Conservation (phyloP, 2,797 vertebrate genomes). For the Antrozous pallidus region DNA sequence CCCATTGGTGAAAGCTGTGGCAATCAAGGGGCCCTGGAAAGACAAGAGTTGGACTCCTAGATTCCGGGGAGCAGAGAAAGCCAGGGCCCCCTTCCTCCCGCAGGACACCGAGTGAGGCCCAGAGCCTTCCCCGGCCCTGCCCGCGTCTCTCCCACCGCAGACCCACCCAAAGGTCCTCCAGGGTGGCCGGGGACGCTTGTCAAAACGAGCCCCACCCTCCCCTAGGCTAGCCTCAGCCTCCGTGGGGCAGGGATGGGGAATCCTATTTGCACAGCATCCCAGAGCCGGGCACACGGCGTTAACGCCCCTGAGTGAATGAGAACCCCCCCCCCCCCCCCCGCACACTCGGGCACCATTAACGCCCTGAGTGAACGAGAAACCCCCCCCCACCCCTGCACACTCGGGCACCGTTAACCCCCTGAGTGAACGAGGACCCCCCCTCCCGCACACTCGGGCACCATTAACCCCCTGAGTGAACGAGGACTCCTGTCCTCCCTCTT, state of each 20-base stretch:
- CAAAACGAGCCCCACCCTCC: neutral
- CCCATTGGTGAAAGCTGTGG: slow-evolving; percentile 99
- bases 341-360: too few relatives aligned
- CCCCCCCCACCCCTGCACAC: too few relatives aligned
- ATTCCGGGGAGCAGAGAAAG: neutral
- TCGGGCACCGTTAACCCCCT: too few relatives aligned
- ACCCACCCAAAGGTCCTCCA: neutral
- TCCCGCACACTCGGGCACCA: too few relatives aligned
- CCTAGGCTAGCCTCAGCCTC: neutral
- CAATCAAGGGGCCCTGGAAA: slow-evolving; percentile 96
- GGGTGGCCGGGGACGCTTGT: neutral
- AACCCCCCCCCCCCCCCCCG: too few relatives aligned
- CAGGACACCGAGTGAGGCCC: neutral
- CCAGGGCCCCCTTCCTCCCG: neutral
- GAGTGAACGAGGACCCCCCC: too few relatives aligned
- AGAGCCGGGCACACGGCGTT: neutral
- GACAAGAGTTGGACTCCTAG: slow-evolving; percentile 43
- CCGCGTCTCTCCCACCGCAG: accelerated
- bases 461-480: too few relatives aligned
- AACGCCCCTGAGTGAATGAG: too few relatives aligned
- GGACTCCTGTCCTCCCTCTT: neutral
- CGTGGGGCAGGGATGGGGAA: neutral
- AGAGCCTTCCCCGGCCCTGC: neutral
- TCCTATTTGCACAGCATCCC: neutral
- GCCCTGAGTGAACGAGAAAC: too few relatives aligned